Evolutionary conservation across 2,797 vertebrate genomes (phyloP).

Genomic region (Pyrocephalus nanus): DNA sequence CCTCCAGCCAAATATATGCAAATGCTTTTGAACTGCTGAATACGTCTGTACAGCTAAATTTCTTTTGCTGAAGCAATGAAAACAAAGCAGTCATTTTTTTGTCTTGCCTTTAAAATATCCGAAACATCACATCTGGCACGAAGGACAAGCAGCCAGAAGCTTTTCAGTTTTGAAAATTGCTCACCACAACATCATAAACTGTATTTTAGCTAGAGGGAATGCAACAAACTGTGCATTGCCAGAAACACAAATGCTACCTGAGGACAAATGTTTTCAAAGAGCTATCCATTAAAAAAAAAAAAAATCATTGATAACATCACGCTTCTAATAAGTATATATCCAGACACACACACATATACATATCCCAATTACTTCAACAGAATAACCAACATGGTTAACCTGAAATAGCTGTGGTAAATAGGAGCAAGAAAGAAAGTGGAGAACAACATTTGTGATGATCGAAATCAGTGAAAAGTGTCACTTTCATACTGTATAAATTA

Average conservation of each 20-base stretch:
- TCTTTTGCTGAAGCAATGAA: neutral
- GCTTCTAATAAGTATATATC: neutral
- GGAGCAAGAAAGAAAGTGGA: neutral
- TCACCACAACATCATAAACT: neutral
- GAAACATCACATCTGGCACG: neutral
- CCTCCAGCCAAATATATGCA: neutral
- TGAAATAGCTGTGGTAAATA: neutral
- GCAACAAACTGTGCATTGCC: neutral
- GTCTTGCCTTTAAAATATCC: neutral
- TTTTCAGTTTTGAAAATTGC: neutral
- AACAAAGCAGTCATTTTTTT: neutral
- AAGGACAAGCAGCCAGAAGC: neutral
- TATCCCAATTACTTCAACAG: neutral
- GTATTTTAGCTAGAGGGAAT: neutral
- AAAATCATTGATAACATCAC: neutral
- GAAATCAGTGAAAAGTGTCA: neutral
- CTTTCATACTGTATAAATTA: neutral
- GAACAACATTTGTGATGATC: neutral
- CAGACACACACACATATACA: neutral
- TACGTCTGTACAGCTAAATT: neutral
- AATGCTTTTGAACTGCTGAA: neutral
- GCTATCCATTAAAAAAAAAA: neutral
- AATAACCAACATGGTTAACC: neutral
- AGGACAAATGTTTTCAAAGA: neutral
- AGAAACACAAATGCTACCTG: neutral